These are phyloP conservation scores for Rhodophaea formosa DNA, from an alignment of 2,888 invertebrate genomes.

Conservation along the genomic window DNA sequence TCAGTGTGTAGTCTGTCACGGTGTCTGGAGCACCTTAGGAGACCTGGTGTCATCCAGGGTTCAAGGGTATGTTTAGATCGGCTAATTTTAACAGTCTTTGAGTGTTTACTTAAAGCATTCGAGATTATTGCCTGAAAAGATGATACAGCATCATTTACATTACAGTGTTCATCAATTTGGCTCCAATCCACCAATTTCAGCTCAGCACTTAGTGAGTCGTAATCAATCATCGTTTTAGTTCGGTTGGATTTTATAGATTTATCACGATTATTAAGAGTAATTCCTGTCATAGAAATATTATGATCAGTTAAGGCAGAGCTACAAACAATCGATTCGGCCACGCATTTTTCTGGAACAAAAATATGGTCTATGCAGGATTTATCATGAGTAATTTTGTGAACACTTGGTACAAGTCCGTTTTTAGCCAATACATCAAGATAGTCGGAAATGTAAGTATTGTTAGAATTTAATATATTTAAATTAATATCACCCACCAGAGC, in stretches of 20 bases:
- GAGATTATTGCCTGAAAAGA: too few species aligned
- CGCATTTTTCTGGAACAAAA: too few species aligned
- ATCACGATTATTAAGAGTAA: not conserved
- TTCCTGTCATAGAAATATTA: not conserved
- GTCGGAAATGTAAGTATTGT: not conserved
- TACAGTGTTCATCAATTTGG: not conserved
- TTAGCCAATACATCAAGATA: constrained; percentile 1
- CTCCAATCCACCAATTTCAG: not conserved
- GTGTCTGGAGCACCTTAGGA: too few species aligned
- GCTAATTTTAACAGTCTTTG: not conserved
- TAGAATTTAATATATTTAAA: not conserved
- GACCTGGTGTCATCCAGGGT: too few species aligned
- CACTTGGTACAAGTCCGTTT: not conserved
- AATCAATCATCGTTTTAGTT: not conserved
- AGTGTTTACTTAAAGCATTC: not conserved
- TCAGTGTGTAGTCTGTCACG: too few species aligned
- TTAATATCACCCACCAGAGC: constrained; percentile 8
- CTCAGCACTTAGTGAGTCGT: not conserved
- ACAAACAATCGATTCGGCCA: constrained; percentile 1
- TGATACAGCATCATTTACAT: not conserved
- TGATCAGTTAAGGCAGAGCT: constrained; percentile 4
- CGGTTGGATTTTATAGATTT: not conserved
- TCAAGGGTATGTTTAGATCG: not conserved
- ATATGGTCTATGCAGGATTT: constrained; percentile 12
- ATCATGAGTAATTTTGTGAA: not conserved